Conservation (phyloP, 2,113 vertebrate species). For the Cromileptes altivelis region DNA sequence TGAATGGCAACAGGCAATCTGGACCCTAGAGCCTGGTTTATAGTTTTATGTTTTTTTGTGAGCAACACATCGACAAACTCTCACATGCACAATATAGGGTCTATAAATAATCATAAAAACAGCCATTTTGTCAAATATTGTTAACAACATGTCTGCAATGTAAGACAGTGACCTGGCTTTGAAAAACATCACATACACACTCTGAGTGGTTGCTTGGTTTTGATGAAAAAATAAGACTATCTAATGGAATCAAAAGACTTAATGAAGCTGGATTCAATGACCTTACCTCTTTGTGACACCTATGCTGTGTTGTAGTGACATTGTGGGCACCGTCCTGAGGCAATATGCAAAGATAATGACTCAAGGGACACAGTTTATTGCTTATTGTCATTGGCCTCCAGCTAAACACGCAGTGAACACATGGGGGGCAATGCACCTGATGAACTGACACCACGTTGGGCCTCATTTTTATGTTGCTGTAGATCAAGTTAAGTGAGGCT, state of each 20-base stretch:
- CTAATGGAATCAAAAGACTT: background rate
- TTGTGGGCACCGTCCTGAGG: background rate
- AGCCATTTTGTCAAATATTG: background rate
- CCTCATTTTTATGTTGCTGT: conserved; percentile 1
- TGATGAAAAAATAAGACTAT: background rate
- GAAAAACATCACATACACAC: no score
- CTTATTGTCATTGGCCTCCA: conserved; percentile 18
- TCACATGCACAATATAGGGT: background rate
- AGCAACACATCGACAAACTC: background rate
- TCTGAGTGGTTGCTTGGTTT: background rate
- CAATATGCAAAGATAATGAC: conserved; percentile 10
- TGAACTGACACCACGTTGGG: background rate
- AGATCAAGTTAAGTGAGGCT: conserved; percentile 14
- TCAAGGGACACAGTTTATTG: conserved; percentile 26
- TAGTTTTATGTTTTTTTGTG: conserved; percentile 12
- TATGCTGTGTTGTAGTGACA: conserved; percentile 9
- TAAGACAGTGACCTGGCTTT: no score
- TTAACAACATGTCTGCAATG: background rate
- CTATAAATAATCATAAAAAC: background rate
- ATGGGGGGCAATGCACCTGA: conserved; percentile 1
- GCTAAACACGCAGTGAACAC: conserved; percentile 30
- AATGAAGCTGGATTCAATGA: background rate
- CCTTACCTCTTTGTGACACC: conserved; percentile 6
- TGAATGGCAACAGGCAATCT: conserved; percentile 40
- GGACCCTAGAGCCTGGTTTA: background rate